Evolutionary conservation across 2,113 vertebrate species (phyloP), one percentile per base, ranked within the genome.

Genomic region (Rhizomys pruinosus): DNA sequence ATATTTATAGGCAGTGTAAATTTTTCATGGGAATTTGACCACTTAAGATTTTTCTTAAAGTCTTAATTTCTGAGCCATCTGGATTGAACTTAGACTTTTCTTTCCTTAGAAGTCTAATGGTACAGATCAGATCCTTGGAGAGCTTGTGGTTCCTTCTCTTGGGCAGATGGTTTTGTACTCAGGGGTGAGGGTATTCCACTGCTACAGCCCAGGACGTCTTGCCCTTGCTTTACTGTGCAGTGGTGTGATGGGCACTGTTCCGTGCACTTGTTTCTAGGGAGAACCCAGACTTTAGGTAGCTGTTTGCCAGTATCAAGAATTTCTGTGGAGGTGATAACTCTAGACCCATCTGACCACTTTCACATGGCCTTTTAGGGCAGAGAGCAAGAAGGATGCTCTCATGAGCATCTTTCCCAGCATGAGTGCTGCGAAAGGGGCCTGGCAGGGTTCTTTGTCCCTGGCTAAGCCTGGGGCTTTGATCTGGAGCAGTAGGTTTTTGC

Each of bases 401-500:
- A 13, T 5, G 20, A 68, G 52, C 20, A 3, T n/a, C n/a, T n/a
- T n/a, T n/a, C n/a, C n/a, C n/a, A n/a, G n/a, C n/a, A n/a, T n/a
- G n/a, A n/a, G n/a, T 3, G 0, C 0, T 10, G 7, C 37, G 3
- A 22, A 29, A 2, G 17, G 77, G 20, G 20, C 29, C 16, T 20
- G n/a, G 55, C 42, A 39, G 44, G 25, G 7, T 95, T 89, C 66
- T 69, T 44, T 42, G 69, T 23, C 71, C n/a, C 44, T 57, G 23
- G 57, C 34, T 44, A n/a, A 61, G 32, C 27, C 74, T 42, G 22
- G n/a, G 13, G 44, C 59, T n/a, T 63, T 44, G 37, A 7, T 17
- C 34, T 12, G 7, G 22, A 39, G 10, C 20, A 47, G 6, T 39
- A 15, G 22, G 15, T 55, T 52, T 16, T 68, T 73, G 22, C 4